Evolutionary conservation across 2,113 vertebrate genomes (phyloP).

Genomic region (Phyllostomus hastatus): DNA sequence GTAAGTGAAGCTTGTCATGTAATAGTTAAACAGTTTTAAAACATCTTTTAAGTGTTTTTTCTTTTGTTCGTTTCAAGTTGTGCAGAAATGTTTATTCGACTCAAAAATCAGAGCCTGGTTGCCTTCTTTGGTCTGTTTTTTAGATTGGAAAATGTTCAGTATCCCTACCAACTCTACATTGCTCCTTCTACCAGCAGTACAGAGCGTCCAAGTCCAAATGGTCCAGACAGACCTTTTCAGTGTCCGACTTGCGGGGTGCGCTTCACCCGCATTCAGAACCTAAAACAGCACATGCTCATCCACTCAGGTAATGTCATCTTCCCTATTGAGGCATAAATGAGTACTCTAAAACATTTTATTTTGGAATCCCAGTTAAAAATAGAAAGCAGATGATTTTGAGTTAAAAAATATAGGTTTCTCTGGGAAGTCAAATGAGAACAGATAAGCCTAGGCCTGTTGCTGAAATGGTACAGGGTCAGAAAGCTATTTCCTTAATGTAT

Average conservation of each 20-base stretch:
- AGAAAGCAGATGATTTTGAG: not conserved
- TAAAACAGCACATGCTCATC: conserved; percentile 99
- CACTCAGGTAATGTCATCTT: conserved; percentile 91
- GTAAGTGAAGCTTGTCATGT: not conserved
- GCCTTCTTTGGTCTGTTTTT: conserved; percentile 74
- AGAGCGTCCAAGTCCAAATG: conserved; percentile 92
- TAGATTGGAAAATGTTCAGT: conserved; percentile 96
- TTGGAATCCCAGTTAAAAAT: not conserved
- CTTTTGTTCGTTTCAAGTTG: conserved; percentile 42
- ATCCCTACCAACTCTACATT: conserved; percentile 97
- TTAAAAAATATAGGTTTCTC: not conserved
- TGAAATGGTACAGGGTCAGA: not conserved
- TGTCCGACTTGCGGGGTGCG: conserved; percentile 97
- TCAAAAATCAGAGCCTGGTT: conserved; percentile 70
- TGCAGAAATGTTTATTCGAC: conserved; percentile 44
- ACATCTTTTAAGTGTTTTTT: not conserved
- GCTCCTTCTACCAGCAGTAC: conserved; percentile 93
- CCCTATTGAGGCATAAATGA: not conserved
- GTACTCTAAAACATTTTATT: not conserved
- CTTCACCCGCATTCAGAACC: conserved; percentile 99
- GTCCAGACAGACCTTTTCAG: conserved; percentile 95
- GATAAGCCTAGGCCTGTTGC: not conserved
- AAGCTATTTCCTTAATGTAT: not conserved
- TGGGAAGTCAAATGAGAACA: not conserved
- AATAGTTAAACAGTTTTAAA: not conserved